Conservation (phyloP, 2,888 invertebrate species). For the Drosophila helvetica region DNA sequence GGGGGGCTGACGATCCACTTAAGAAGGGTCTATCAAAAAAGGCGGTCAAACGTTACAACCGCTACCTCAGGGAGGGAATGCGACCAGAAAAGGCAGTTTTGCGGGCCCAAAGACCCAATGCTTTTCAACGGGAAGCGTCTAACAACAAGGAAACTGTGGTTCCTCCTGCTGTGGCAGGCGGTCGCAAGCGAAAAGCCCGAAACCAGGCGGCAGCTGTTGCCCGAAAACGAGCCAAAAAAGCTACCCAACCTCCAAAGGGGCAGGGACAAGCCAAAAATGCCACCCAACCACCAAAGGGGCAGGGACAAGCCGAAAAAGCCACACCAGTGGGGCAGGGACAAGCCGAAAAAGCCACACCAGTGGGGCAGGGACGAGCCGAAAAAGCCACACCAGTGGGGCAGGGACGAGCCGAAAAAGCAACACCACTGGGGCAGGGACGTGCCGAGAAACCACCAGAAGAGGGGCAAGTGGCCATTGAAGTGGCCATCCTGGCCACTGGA, state of each 20-base stretch:
- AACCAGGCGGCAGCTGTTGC: neutral
- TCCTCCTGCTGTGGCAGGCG: neutral
- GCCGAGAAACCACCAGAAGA: too few relatives aligned
- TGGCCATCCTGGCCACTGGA: neutral
- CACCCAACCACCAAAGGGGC: too few relatives aligned
- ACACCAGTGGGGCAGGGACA: neutral
- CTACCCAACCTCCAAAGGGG: neutral
- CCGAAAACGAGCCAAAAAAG: neutral
- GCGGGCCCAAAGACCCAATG: neutral
- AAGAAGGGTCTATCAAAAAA: neutral
- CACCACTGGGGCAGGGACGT: neutral
- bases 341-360: neutral
- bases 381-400: neutral
- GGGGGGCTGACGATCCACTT: neutral
- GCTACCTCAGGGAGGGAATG: neutral
- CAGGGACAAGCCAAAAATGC: neutral
- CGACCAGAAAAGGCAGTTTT: neutral
- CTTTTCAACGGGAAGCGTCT: neutral
- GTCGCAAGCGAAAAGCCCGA: neutral
- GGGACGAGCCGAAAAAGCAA: neutral
- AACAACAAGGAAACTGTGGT: neutral
- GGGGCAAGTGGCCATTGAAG: too few relatives aligned
- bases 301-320: too few relatives aligned
- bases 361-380: neutral
- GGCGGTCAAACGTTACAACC: neutral